Percentiles rank a stretch among this genome's conserved stretches.
These are phyloP conservation scores for Neotoxoptera formosana DNA, from an alignment of 1,140 invertebrate genomes.

Conservation along the genomic window DNA sequence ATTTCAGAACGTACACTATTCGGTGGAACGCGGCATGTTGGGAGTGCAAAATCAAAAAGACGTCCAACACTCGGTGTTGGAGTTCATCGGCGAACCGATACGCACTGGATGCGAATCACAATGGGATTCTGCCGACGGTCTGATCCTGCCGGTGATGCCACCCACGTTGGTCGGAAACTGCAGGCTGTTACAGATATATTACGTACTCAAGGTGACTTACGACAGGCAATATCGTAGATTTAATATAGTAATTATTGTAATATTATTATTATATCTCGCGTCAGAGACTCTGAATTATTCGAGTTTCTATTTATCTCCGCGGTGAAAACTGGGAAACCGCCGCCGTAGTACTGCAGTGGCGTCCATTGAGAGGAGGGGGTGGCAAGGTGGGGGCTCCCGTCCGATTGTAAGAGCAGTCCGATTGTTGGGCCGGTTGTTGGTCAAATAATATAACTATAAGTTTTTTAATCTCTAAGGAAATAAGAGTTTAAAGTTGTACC, in stretches of 20 bases:
- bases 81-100: slow-evolving; percentile 75
- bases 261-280: too few species aligned
- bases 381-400: too few species aligned
- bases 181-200: slow-evolving; percentile 81
- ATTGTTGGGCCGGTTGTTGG: too few species aligned
- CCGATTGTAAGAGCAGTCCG: too few species aligned
- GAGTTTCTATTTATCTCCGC: neutral
- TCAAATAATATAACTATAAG: too few species aligned
- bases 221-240: neutral
- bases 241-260: neutral
- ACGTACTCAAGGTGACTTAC: slow-evolving; percentile 74
- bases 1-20: slow-evolving; percentile 78
- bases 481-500: too few species aligned
- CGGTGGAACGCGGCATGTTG: slow-evolving; percentile 80
- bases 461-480: too few species aligned
- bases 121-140: slow-evolving; percentile 73
- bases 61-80: slow-evolving; percentile 75
- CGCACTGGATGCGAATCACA: slow-evolving; percentile 70
- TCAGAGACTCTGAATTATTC: neutral
- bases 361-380: too few species aligned
- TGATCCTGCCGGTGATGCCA: slow-evolving; percentile 81
- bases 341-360: too few species aligned
- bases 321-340: too few species aligned
- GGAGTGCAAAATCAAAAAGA: slow-evolving; percentile 74
- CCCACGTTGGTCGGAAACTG: slow-evolving; percentile 79